Evolutionary conservation across 2,888 invertebrate genomes (phyloP).

Genomic region (Tipula vernalis): DNA sequence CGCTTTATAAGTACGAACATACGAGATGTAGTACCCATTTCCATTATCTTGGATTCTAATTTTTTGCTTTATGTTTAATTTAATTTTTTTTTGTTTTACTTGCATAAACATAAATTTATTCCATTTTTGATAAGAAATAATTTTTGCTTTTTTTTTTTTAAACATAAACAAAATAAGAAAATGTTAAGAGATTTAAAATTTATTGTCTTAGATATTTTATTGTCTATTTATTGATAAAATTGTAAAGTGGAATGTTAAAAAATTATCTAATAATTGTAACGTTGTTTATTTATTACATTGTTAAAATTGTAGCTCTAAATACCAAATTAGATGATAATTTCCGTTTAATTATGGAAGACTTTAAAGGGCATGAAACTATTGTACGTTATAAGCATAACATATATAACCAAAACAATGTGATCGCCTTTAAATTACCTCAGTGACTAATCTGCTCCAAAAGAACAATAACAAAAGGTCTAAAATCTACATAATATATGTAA

Average conservation of each 20-base stretch:
- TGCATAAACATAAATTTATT: not conserved
- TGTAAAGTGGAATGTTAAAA: not conserved
- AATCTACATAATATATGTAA: constrained; percentile 4
- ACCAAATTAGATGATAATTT: not conserved
- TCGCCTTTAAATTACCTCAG: not conserved
- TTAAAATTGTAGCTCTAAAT: not conserved
- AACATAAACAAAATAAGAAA: not conserved
- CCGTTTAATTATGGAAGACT: not conserved
- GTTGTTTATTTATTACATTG: not conserved
- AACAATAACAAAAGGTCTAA: not conserved
- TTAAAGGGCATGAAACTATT: not conserved
- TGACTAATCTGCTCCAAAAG: not conserved
- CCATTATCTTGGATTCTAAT: not conserved
- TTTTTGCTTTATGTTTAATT: not conserved
- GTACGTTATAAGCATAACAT: not conserved
- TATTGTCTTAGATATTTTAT: not conserved
- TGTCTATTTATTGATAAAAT: not conserved
- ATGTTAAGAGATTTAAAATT: not conserved
- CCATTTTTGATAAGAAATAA: not conserved
- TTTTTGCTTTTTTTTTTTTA: not conserved
- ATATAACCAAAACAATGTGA: not conserved
- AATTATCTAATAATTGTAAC: not conserved
- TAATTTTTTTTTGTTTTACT: not conserved
- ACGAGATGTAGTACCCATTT: not conserved
- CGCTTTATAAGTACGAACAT: not conserved